A percentile compares a stretch with the other conserved stretches of the same genome.
phyloP scores from a whole-genome alignment of 2,888 invertebrate species.

The Xanthorhoe spadicearia region DNA sequence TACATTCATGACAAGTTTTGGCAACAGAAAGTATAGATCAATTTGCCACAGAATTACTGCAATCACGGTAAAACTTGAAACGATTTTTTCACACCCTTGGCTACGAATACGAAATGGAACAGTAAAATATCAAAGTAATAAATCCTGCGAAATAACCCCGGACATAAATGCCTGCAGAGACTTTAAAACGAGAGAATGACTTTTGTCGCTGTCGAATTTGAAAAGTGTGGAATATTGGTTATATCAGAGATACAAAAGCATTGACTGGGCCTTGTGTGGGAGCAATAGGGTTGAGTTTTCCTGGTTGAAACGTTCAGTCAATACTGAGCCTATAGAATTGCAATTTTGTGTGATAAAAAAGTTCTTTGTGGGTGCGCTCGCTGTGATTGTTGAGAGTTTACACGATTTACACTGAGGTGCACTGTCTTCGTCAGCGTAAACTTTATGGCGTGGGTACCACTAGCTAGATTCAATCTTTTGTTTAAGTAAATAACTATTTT shows the following conservation, averaged over 20 bases:
- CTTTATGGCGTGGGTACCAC: too few species aligned
- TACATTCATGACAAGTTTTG: constrained; percentile 11
- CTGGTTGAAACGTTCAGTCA: background rate
- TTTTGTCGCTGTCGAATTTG: constrained; percentile 18
- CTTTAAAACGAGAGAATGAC: background rate
- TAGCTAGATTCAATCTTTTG: too few species aligned
- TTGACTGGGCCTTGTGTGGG: background rate
- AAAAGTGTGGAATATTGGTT: constrained; percentile 13
- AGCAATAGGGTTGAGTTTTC: background rate
- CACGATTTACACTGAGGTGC: background rate
- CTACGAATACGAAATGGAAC: constrained; percentile 14
- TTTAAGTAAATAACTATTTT: too few species aligned
- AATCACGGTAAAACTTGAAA: background rate
- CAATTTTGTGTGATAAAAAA: constrained; percentile 9
- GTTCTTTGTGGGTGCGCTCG: constrained; percentile 1
- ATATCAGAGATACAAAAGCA: background rate
- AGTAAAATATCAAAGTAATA: constrained; percentile 17
- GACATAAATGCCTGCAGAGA: constrained; percentile 13
- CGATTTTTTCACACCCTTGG: constrained; percentile 12
- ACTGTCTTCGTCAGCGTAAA: background rate
- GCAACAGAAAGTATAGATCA: constrained; percentile 17
- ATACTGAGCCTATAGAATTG: constrained; percentile 5
- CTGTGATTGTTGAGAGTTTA: background rate
- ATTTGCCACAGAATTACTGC: constrained; percentile 1
- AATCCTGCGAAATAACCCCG: constrained; percentile 17